Evolutionary conservation across 2,113 vertebrate species (phyloP), one percentile per base, ranked within the genome.

Genomic region (Oceanites oceanicus): DNA sequence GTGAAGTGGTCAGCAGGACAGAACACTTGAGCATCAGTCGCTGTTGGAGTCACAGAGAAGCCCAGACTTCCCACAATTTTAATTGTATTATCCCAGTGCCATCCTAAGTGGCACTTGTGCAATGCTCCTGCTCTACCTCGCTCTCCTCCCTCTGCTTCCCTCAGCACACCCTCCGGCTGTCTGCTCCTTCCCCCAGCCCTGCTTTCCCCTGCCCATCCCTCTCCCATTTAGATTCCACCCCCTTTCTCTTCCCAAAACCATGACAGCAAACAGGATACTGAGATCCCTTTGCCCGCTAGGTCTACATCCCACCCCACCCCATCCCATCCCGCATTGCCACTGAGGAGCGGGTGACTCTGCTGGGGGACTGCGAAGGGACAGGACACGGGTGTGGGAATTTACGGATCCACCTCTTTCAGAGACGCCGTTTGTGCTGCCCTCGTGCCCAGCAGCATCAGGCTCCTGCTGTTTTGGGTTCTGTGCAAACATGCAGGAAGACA

Each of bases 281-380:
- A 36, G 18, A 17, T 40, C 26, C 0, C 50, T 26, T 2, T 63
- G 49, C 49, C 42, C 0, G 1, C 23, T 8, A 15, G 20, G 3
- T 13, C 45, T 18, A 8, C 75, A 14, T 12, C 61, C 38, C 72
- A 30, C 14, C 36, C 79, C 4, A 2, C 1, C 63, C 52, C 36
- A 38, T 38, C 38, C 38, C 38, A 38, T 38, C 38, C 38, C 7
- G 58, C 59, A 11, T 6, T 3, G 14, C 45, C n/a, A 5, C 38
- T 2, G 45, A 15, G 59, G 25, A 62, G 66, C 5, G 3, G 16
- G 50, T 2, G 23, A 23, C 72, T 38, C 23, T 6, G 22, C 58
- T 4, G 53, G 74, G 42, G 45, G 1, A 1, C 23, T 1, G 11
- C 15, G n/a, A 20, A 21, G 0, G 2, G 58, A 6, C 59, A 20